Evolutionary conservation across 2,113 vertebrate species (phyloP).

Genomic region (Noctilio leporinus): DNA sequence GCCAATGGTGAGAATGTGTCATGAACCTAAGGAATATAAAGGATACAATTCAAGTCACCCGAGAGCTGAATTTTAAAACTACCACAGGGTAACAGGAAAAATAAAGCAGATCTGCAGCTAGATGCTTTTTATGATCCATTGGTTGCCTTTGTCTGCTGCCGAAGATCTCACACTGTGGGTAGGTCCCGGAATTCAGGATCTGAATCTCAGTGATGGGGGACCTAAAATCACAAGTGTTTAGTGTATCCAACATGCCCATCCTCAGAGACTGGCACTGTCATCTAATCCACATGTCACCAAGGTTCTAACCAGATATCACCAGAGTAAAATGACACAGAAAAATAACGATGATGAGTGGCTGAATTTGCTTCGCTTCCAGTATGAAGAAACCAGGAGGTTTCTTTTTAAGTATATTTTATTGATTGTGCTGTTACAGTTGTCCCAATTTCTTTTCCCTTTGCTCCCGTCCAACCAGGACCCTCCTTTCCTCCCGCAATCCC

Average conservation of each 20-base stretch:
- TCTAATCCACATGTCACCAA: not conserved
- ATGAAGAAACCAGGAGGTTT: not conserved
- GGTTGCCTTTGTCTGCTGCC: not conserved
- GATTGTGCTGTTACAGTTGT: no score
- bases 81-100: not conserved
- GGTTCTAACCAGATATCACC: not conserved
- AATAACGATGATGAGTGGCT: not conserved
- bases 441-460: no score
- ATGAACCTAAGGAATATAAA: not conserved
- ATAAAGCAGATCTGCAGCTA: not conserved
- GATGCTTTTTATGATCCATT: not conserved
- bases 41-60: not conserved
- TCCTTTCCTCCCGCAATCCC: no score
- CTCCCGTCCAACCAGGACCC: no score
- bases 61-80: not conserved
- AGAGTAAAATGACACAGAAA: not conserved
- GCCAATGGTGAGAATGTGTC: not conserved
- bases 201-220: not conserved
- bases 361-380: not conserved
- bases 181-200: not conserved
- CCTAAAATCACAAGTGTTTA: not conserved
- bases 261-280: not conserved
- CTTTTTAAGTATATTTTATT: no score
- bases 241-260: not conserved
- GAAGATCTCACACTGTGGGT: not conserved